These are phyloP conservation scores for Phyllotreta striolata DNA, from an alignment of 2,888 invertebrate species.

Conservation along the genomic window DNA sequence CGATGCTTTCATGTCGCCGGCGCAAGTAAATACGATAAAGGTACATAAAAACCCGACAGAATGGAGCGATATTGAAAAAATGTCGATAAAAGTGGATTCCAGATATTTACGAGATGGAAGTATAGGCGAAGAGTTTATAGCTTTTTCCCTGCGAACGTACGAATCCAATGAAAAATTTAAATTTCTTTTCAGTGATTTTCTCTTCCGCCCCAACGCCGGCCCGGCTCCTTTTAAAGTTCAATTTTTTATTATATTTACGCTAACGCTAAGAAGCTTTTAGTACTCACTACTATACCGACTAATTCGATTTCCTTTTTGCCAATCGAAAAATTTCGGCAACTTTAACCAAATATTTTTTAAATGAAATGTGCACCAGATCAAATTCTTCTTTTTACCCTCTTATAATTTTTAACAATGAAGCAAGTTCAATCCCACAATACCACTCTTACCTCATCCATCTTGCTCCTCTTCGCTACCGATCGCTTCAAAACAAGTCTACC, in stretches of 20 bases:
- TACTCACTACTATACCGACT: not conserved
- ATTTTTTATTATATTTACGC: not conserved
- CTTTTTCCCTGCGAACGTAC: constrained; percentile 13
- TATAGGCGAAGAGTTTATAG: constrained; percentile 17
- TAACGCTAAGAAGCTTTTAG: not conserved
- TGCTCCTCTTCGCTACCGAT: no score
- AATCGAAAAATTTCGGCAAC: no score
- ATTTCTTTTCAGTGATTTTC: constrained; percentile 14
- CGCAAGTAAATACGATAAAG: constrained; percentile 31
- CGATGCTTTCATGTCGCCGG: constrained; percentile 13
- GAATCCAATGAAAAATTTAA: constrained; percentile 28
- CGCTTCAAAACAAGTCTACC: no score
- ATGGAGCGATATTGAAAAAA: constrained; percentile 29
- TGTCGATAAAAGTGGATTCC: constrained; percentile 21
- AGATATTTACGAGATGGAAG: constrained; percentile 21
- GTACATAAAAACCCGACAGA: constrained; percentile 23
- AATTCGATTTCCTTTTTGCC: no score
- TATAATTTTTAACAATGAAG: no score
- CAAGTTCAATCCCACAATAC: no score
- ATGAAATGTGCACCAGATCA: no score
- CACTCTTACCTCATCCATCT: no score
- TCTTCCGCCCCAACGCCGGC: not conserved
- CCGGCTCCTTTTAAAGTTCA: no score
- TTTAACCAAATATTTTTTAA: no score
- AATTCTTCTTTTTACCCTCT: no score